Base-by-base conservation (phyloP, 2,888 invertebrate genomes). In the Chromoteleia sp. region DNA sequence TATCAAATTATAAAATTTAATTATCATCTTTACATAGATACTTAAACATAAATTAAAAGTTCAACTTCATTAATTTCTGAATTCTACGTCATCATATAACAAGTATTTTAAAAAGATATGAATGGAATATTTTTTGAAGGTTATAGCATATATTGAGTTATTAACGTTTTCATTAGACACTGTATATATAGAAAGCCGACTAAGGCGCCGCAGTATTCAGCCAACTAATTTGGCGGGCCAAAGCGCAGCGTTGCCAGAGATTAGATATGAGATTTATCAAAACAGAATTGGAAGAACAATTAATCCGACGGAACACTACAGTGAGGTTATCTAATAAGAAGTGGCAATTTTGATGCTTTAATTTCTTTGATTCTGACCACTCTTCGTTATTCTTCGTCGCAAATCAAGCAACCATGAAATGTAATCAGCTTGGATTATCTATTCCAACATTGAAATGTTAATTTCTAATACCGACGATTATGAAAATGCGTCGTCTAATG, bases 401-500 rank as follows among this genome's bases (percentile, higher is more conserved):
- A n/a, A n/a, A n/a, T n/a, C n/a, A n/a, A n/a, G n/a, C n/a, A n/a
- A n/a, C n/a, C n/a, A n/a, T n/a, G n/a, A n/a, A n/a, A n/a, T n/a
- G n/a, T n/a, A n/a, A n/a, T n/a, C n/a, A n/a, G n/a, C n/a, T n/a
- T n/a, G n/a, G n/a, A n/a, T n/a, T n/a, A n/a, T n/a, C n/a, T n/a
- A n/a, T n/a, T n/a, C n/a, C n/a, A n/a, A n/a, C n/a, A 12, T 33
- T 19, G 30, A 12, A 8, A 50, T 50, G 48, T 59, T 59, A 50
- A 71, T 71, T 59, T 61, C 29, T 73, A 41, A 73, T 58, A 19
- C 10, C 56, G 3, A 2, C 21, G 10, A 52, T 52, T 50, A 48
- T 39, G 58, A 61, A 73, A 73, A 73, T 45, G 33, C 41, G 36
- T 5, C 43, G 36, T 54, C 29, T 61, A 52, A 73, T 54, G 30